Evolutionary conservation across 1,140 invertebrate species (phyloP), one percentile per base, ranked within the genome.

Genomic region (Protaetia brevitarsis): DNA sequence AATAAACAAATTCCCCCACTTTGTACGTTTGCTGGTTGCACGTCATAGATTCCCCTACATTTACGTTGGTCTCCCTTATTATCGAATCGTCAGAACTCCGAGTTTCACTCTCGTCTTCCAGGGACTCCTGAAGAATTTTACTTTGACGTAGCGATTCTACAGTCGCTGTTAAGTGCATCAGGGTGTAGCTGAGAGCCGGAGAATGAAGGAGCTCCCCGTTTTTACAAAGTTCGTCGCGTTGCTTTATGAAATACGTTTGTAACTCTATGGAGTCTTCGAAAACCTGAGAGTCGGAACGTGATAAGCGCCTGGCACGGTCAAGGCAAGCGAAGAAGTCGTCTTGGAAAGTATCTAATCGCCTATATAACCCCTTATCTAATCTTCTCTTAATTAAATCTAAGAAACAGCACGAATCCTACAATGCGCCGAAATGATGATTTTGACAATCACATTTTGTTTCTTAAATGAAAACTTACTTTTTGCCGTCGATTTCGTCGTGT

Each of bases 261-360:
- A 99, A 82, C 74, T 98, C 95, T 30, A 97, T 87, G 0, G 95
- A 91, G 78, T 98, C 96, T 78, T 98, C 93, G 62, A 82, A 97
- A 96, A 95, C 87, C 79, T 97, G 90, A 0, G 95, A 97, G 80
- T 98, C 95, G 0, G 92, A 93, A 3, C 93, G 85, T 0, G 94
- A 94, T 2, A 96, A 79, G 66, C 87, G 87, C 6, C 97, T 84
- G 0, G 95, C 95, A 74, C 93, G 80, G 74, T 97, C 94, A 77
- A 98, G 88, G 70, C 97, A 94, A 6, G 90, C 86, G 78, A 99
- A 99, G 72, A 99, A 88, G 76, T 99, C 97, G 74, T 96, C 94
- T 82, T 99, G 97, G 79, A 99, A 99, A 56, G 89, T 84, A 79
- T 99, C 97, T 28, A 99, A 79, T 21, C 97, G 83, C 70, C 92